phyloP scores from a whole-genome alignment of 2,797 vertebrate species.

The Rachycentron canadum region DNA sequence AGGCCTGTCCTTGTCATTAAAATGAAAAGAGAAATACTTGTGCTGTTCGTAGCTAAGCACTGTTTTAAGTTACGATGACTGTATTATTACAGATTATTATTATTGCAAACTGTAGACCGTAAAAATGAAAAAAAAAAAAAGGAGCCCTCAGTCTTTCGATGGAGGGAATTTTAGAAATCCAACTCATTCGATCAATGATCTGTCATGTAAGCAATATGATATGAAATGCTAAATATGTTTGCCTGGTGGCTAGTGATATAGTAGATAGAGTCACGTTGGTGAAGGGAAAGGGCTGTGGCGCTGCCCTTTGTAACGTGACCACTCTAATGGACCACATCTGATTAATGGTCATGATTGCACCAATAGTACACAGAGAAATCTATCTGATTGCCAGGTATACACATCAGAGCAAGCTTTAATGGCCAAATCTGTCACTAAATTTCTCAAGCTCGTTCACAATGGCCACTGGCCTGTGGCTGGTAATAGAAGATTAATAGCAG shows the following conservation, averaged over 20 bases:
- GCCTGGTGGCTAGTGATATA: constrained; percentile 53
- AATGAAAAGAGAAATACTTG: constrained; percentile 46
- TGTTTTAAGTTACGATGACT: constrained; percentile 64
- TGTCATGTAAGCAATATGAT: constrained; percentile 76
- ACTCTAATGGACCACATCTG: constrained; percentile 74
- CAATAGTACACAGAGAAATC: constrained; percentile 70
- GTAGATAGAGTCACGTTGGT: constrained; percentile 53
- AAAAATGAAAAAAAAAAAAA: constrained; percentile 17
- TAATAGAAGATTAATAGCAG: constrained; percentile 75
- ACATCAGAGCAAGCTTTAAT: constrained; percentile 66
- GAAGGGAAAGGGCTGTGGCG: constrained; percentile 46
- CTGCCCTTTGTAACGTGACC: constrained; percentile 72
- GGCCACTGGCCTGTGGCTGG: constrained; percentile 59
- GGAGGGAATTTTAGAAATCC: constrained; percentile 59
- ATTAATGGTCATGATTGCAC: constrained; percentile 68
- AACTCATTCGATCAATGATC: constrained; percentile 71
- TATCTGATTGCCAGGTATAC: constrained; percentile 62
- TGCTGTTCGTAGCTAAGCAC: constrained; percentile 59
- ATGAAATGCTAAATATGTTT: constrained; percentile 69
- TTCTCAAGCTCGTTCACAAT: constrained; percentile 33
- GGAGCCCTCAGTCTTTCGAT: constrained; percentile 33
- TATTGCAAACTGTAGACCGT: constrained; percentile 34
- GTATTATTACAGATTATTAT: constrained; percentile 33
- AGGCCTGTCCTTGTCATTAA: constrained; percentile 74
- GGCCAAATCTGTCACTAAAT: constrained; percentile 68